Base-by-base conservation (phyloP, 2,888 invertebrate genomes). In the Zhuqinia jingwanae region DNA sequence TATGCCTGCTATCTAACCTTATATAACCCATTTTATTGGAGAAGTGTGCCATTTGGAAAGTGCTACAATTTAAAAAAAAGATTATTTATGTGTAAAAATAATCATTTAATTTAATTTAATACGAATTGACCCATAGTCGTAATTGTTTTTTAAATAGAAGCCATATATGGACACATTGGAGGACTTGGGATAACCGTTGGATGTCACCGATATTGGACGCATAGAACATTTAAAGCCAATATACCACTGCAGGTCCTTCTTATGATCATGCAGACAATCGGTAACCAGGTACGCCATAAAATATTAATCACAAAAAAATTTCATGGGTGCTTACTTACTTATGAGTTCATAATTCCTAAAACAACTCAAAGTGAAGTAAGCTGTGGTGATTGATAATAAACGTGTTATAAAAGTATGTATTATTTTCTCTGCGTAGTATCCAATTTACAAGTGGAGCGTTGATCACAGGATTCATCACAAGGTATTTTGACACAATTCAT, bases 201-300 rank as follows among this genome's bases (percentile, higher is more conserved):
- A 6, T 58, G 78, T 60, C 87, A 87, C 27, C 27, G 87, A 13
- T 73, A 77, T 73, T 87, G 87, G 87, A 30, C 83, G 5, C 87
- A 87, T 17, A 65, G 65, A 42, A 83, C 87, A 1, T 87, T 78
- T 56, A 87, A 87, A 42, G 87, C 87, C 17, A 87, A 81, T 27
- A 13, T 36, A 25, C 82, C 78, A 2, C 63, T 87, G 1, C 82
- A 79, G 50, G 42, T 87, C 20, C 2, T 87, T 6, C 36, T 87
- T 15, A 78, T 78, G 36, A 2, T 70, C 1, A 30, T 82, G 73
- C 87, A 87, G 73, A 87, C 87, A 0, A 56, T 65, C 1, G 63
- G 8, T 5, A 6, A 6, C 36, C 36, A 36, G 36, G 36, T 36
- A 6, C 5, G 36, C 8, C 36, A 36, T 36, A 8, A 8, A 6